Percentiles rank a stretch among this genome's conserved stretches.
Conservation (phyloP, 2,797 vertebrate genomes). For the Paguma larvata region DNA sequence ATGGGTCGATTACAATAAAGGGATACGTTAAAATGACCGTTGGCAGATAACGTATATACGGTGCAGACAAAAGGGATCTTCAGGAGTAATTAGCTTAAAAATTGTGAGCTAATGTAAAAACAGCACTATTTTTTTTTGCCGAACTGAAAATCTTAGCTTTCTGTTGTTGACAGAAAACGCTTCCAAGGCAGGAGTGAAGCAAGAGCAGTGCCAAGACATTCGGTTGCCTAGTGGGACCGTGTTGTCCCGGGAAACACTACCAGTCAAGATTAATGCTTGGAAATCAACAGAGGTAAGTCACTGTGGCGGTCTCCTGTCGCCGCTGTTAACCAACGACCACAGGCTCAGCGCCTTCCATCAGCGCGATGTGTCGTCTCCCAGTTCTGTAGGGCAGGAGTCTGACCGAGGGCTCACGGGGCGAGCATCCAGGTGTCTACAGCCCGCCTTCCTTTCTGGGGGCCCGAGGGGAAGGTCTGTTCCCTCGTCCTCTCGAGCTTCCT, state of each 20-base stretch:
- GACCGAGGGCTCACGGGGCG: background rate
- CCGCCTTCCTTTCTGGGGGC: background rate
- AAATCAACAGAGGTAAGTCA: slow-evolving; percentile 79
- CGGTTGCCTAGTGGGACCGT: slow-evolving; percentile 11
- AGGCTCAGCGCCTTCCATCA: background rate
- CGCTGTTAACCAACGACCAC: background rate
- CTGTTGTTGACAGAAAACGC: slow-evolving; percentile 78
- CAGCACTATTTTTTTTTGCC: slow-evolving; percentile 22
- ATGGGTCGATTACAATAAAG: slow-evolving; percentile 72
- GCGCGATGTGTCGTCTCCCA: background rate
- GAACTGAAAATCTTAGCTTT: slow-evolving; percentile 71
- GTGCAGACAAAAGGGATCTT: slow-evolving; percentile 81
- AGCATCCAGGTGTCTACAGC: background rate
- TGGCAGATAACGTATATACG: slow-evolving; percentile 78
- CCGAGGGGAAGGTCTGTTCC: background rate
- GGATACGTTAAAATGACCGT: slow-evolving; percentile 74
- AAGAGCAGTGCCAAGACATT: slow-evolving; percentile 64
- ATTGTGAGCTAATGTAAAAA: slow-evolving; percentile 81
- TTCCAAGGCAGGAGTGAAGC: slow-evolving; percentile 72
- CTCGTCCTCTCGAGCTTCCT: background rate
- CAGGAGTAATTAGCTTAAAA: slow-evolving; percentile 83
- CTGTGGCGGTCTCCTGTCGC: background rate
- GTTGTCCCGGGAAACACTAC: slow-evolving; percentile 63
- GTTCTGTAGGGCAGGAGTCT: background rate
- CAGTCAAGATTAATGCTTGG: slow-evolving; percentile 42